These are phyloP conservation scores for Hyposmocoma kahamanoa DNA, from an alignment of 1,140 invertebrate species.

Conservation along the genomic window DNA sequence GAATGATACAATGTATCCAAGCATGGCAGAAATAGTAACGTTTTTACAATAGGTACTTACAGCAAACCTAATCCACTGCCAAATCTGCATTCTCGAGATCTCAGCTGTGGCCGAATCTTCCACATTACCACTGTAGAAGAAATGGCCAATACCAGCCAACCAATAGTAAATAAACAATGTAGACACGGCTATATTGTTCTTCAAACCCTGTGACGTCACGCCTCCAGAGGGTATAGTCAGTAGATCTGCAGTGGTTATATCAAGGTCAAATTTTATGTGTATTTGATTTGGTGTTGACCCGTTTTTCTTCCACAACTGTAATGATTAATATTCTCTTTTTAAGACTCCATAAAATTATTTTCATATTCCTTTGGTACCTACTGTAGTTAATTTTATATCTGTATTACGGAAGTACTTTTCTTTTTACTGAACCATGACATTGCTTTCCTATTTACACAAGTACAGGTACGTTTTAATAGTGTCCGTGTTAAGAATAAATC, in stretches of 20 bases:
- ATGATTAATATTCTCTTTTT: too few relatives aligned
- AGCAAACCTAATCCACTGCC: conserved; percentile 82
- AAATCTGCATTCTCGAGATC: conserved; percentile 82
- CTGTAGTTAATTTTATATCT: too few relatives aligned
- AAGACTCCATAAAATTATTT: too few relatives aligned
- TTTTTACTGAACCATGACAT: too few relatives aligned
- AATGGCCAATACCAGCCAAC: conserved; percentile 80
- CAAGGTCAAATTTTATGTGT: conserved; percentile 35
- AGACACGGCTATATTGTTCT: conserved; percentile 78
- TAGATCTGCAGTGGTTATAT: conserved; percentile 60
- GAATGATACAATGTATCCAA: too few relatives aligned
- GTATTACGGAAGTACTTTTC: too few relatives aligned
- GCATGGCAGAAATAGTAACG: too few relatives aligned
- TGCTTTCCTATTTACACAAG: too few relatives aligned
- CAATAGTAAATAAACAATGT: conserved; percentile 81
- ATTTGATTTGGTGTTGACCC: conserved; percentile 65
- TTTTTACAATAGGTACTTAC: conserved; percentile 60
- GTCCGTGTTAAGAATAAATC: too few relatives aligned
- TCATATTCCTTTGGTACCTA: too few relatives aligned
- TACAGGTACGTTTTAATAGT: too few relatives aligned
- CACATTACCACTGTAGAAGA: conserved; percentile 77
- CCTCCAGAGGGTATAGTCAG: conserved; percentile 76
- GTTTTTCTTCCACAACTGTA: conserved; percentile 71
- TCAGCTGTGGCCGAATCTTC: conserved; percentile 86
- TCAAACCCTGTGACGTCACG: conserved; percentile 76